Evolutionary conservation across 2,888 invertebrate genomes (phyloP).

Genomic region (Cremastobaeus sp.): DNA sequence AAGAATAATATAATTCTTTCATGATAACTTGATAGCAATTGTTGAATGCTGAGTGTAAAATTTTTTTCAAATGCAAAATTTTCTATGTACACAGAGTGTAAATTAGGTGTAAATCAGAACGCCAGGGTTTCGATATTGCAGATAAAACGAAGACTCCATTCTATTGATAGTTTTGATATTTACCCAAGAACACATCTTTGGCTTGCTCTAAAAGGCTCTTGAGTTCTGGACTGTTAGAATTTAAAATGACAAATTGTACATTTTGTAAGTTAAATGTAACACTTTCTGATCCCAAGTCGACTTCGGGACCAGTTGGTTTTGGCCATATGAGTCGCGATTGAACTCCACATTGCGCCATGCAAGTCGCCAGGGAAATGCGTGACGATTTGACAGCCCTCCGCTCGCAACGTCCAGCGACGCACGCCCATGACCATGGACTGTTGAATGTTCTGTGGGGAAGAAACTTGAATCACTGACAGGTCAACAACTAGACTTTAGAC

Average conservation of each 20-base stretch:
- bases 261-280: conserved; percentile 81
- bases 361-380: conserved; percentile 85
- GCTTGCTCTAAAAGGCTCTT: conserved; percentile 73
- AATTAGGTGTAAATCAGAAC: too few species aligned
- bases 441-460: conserved; percentile 70
- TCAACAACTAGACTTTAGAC: background rate
- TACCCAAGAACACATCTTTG: conserved; percentile 76
- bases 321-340: conserved; percentile 87
- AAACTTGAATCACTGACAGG: too few species aligned
- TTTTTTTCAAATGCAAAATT: too few species aligned
- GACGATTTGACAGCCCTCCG: conserved; percentile 82
- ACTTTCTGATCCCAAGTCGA: conserved; percentile 83
- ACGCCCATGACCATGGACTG: conserved; percentile 87
- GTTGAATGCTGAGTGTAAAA: too few species aligned
- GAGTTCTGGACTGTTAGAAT: conserved; percentile 71
- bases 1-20: too few species aligned
- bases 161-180: too few species aligned
- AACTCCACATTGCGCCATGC: conserved; percentile 87
- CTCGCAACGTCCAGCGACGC: conserved; percentile 84
- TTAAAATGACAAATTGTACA: conserved; percentile 76
- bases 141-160: too few species aligned
- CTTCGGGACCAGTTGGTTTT: conserved; percentile 86
- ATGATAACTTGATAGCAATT: too few species aligned
- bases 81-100: too few species aligned
- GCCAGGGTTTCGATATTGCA: too few species aligned